Percentiles rank a stretch among this genome's conserved stretches.
Evolutionary conservation across 2,888 invertebrate species (phyloP).

Genomic region (Papilio protenor): DNA sequence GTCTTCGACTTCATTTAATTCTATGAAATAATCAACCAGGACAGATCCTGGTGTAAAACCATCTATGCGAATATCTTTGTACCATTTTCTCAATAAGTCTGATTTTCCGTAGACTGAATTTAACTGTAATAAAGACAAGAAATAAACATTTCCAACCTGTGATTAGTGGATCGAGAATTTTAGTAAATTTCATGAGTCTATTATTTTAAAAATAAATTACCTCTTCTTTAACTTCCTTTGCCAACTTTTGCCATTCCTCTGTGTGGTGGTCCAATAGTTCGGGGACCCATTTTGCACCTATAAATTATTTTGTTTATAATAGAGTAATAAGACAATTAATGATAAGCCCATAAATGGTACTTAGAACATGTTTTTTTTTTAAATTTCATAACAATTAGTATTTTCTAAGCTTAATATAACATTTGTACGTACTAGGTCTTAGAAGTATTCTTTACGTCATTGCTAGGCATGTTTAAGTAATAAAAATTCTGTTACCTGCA

Average conservation of each 20-base stretch:
- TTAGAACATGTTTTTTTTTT: too few relatives aligned
- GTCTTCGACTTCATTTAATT: slow-evolving; percentile 89
- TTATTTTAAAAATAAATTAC: slow-evolving; percentile 69
- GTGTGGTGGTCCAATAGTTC: slow-evolving; percentile 94
- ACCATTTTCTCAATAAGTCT: slow-evolving; percentile 90
- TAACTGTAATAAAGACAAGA: slow-evolving; percentile 84
- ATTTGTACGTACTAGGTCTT: neutral
- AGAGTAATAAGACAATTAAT: neutral
- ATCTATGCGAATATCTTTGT: slow-evolving; percentile 93
- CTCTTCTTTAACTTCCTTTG: slow-evolving; percentile 91
- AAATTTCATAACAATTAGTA: neutral
- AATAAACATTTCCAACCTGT: neutral
- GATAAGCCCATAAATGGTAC: too few relatives aligned
- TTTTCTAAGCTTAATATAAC: neutral
- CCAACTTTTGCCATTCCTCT: slow-evolving; percentile 92
- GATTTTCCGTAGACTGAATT: slow-evolving; percentile 93
- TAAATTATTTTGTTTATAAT: slow-evolving; percentile 39
- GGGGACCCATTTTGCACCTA: slow-evolving; percentile 91
- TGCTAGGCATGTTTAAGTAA: neutral
- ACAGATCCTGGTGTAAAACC: slow-evolving; percentile 95
- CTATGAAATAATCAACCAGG: slow-evolving; percentile 94
- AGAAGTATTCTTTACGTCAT: neutral
- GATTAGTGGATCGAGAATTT: neutral
- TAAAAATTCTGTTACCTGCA: slow-evolving; percentile 81
- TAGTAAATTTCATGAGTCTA: neutral